These are phyloP conservation scores for Naja naja DNA, from an alignment of 2,113 vertebrate genomes.

Conservation along the genomic window DNA sequence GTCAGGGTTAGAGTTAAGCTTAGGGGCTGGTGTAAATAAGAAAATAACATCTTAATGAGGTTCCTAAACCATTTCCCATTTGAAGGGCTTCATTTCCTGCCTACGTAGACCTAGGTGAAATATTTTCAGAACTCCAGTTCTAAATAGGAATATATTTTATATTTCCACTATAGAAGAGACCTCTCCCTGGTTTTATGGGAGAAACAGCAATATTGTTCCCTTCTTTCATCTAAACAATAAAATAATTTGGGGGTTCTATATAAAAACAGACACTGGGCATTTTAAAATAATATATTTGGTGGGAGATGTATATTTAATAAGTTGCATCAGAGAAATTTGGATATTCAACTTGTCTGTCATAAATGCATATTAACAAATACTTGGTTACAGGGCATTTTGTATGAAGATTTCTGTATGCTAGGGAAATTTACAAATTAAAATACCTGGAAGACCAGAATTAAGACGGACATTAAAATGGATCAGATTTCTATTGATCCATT, in stretches of 20 bases:
- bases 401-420: neutral
- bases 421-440: neutral
- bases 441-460: neutral
- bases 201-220: neutral
- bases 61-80: conserved; percentile 33
- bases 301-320: neutral
- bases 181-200: neutral
- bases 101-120: neutral
- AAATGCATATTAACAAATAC: neutral
- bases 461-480: neutral
- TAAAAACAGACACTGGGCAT: neutral
- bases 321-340: neutral
- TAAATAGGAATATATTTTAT: conserved; percentile 44
- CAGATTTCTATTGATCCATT: neutral
- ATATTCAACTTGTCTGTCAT: neutral
- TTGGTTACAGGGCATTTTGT: neutral
- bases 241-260: neutral
- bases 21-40: conserved; percentile 23
- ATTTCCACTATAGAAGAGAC: neutral
- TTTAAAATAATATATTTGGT: neutral
- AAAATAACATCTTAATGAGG: conserved; percentile 22
- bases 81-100: neutral
- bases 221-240: neutral
- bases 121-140: conserved; percentile 24
- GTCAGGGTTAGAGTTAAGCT: neutral